Evolutionary conservation across 2,797 vertebrate genomes (phyloP).

Genomic region (Argyrosomus regius): DNA sequence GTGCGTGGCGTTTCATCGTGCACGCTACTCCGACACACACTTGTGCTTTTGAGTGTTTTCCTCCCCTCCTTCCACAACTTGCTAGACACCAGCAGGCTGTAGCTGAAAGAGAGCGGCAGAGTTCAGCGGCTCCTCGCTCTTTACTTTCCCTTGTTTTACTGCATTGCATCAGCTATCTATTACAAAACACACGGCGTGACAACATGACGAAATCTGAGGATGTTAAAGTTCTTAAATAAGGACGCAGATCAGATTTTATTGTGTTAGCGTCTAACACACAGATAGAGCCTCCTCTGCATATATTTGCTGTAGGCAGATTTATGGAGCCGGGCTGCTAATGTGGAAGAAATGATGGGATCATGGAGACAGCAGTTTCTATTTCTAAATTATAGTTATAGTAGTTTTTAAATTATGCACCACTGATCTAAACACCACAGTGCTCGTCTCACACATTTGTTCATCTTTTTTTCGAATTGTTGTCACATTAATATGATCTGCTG

Average conservation of each 20-base stretch:
- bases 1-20: background rate
- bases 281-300: slow-evolving; percentile 14
- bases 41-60: slow-evolving; percentile 27
- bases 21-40: slow-evolving; percentile 16
- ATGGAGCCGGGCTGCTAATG: slow-evolving; percentile 14
- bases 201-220: slow-evolving; percentile 49
- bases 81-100: slow-evolving; percentile 36
- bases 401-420: slow-evolving; percentile 6
- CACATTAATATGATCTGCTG: background rate
- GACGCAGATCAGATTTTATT: slow-evolving; percentile 15
- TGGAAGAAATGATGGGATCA: slow-evolving; percentile 10
- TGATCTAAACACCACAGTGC: slow-evolving; percentile 10
- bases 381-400: too few species aligned
- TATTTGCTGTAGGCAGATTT: slow-evolving; percentile 3
- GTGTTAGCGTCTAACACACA: slow-evolving; percentile 1
- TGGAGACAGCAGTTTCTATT: background rate
- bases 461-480: background rate
- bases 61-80: slow-evolving; percentile 19
- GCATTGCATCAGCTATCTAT: slow-evolving; percentile 60
- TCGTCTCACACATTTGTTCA: background rate
- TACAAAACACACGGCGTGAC: slow-evolving; percentile 31
- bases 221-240: slow-evolving; percentile 50
- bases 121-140: slow-evolving; percentile 45
- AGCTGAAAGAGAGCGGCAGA: slow-evolving; percentile 33
- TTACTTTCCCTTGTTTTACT: slow-evolving; percentile 53